Base-by-base conservation (phyloP, 1,140 invertebrate species). In the Trichoplusia ni region DNA sequence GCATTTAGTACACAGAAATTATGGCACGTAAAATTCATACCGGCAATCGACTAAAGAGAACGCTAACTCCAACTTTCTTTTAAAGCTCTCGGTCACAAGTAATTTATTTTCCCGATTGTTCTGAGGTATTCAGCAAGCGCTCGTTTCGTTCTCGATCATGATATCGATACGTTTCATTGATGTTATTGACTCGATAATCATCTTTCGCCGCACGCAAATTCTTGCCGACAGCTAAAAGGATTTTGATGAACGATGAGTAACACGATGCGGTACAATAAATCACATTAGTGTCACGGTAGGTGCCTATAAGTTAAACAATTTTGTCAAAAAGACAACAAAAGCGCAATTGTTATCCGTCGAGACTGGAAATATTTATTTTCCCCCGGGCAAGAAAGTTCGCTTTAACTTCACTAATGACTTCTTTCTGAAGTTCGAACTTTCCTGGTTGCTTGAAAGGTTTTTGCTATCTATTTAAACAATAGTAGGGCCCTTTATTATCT, bases 361-460 rank as follows among this genome's bases (percentile, higher is more conserved):
- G 70, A 76, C 73, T 65, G 75, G 60, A 83, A 83, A 84, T 84
- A 83, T 84, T 87, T 84, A 75, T 82, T 79, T 75, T 72, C 78
- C 82, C 64, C 49, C 60, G 71, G 66, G 73, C 70, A 68, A 70
- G 68, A 78, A 84, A 79, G 71, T 83, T 78, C 67, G 65, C 72
- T 73, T 46, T 70, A 85, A 84, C 72, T 84, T 78, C 58, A 66
- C 78, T 86, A 87, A 85, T 84, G 81, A 82, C 82, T 85, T 84
- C 82, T 83, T 84, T 84, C 75, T 75, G 67, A 75, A 77, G 70
- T 75, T 59, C 61, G 66, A 79, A 82, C 74, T 81, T 85, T 75
- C 63, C 68, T 63, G 73, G 70, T 71, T 70, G 70, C 82, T 83
- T 71, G 61, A 71, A 74, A 75, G 69, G 68, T 71, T 73, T 73